phyloP scores from a whole-genome alignment of 2,113 vertebrate genomes.

The Salvator merianae region DNA sequence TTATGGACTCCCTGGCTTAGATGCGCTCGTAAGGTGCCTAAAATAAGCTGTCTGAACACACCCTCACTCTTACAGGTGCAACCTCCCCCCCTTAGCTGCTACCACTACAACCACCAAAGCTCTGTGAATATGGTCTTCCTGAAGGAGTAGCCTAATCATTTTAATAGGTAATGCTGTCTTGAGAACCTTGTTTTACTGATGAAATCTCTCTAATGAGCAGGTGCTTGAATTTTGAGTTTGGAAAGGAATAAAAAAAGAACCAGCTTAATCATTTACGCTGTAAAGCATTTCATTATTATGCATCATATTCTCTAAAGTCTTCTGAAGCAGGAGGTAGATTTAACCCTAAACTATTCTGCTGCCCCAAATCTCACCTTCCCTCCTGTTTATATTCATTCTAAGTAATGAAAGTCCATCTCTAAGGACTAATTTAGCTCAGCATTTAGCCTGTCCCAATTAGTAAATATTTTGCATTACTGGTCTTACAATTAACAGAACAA shows the following conservation, averaged over 20 bases:
- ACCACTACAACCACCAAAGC: background rate
- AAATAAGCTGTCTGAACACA: no score
- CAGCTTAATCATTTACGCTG: constrained; percentile 2
- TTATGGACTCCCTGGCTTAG: no score
- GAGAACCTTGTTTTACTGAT: background rate
- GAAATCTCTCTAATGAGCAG: background rate
- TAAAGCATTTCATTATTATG: background rate
- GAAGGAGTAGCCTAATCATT: background rate
- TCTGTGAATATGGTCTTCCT: background rate
- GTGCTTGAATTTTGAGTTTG: background rate
- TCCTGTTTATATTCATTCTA: constrained; percentile 16
- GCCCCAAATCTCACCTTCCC: constrained; percentile 3
- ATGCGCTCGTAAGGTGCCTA: no score
- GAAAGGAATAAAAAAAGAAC: background rate
- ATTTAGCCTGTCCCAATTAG: constrained; percentile 40
- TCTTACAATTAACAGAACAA: constrained; percentile 32
- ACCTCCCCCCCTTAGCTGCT: background rate
- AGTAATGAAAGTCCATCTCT: constrained; percentile 7
- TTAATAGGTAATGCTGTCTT: background rate
- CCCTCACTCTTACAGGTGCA: background rate
- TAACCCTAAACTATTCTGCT: background rate
- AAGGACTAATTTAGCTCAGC: constrained; percentile 34
- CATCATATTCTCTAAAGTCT: background rate
- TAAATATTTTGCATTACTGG: constrained; percentile 33
- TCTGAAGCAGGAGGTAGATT: background rate